Conservation (phyloP, 2,797 vertebrate species). For the Arctocebus calabarensis region DNA sequence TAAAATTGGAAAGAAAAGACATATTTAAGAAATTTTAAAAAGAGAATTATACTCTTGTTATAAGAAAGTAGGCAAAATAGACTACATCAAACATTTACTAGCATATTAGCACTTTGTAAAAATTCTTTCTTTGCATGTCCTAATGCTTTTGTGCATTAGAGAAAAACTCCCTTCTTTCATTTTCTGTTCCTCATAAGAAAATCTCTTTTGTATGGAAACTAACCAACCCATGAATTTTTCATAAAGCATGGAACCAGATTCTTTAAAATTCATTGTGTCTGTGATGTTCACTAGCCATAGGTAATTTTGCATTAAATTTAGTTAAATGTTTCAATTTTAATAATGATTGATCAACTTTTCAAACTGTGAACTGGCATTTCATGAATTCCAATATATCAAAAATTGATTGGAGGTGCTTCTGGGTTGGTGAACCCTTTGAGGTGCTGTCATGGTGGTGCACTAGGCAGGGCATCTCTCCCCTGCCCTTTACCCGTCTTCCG, state of each 20-base stretch:
- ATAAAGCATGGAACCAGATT: slow-evolving; percentile 41
- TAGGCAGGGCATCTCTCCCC: background rate
- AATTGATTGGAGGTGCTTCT: background rate
- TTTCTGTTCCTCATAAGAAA: slow-evolving; percentile 57
- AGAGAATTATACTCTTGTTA: background rate
- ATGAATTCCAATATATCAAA: background rate
- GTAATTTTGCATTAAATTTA: background rate
- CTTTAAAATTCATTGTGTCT: slow-evolving; percentile 35
- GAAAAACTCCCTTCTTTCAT: slow-evolving; percentile 43
- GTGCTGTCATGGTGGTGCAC: background rate
- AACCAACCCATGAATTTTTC: slow-evolving; percentile 62
- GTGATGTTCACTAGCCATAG: background rate
- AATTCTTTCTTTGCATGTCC: background rate
- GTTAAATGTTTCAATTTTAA: slow-evolving; percentile 55
- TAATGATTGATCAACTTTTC: background rate
- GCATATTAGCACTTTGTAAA: background rate
- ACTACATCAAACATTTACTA: background rate
- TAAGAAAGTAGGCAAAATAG: background rate
- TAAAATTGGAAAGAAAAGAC: slow-evolving; percentile 1
- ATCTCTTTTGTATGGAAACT: slow-evolving; percentile 41
- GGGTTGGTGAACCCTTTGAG: background rate
- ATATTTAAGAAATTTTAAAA: slow-evolving; percentile 15
- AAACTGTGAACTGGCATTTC: background rate
- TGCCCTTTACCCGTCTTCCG: background rate
- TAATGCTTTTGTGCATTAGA: slow-evolving; percentile 31